These are phyloP conservation scores for Saimiri boliviensis DNA, from an alignment of 2,113 vertebrate genomes.

Conservation along the genomic window DNA sequence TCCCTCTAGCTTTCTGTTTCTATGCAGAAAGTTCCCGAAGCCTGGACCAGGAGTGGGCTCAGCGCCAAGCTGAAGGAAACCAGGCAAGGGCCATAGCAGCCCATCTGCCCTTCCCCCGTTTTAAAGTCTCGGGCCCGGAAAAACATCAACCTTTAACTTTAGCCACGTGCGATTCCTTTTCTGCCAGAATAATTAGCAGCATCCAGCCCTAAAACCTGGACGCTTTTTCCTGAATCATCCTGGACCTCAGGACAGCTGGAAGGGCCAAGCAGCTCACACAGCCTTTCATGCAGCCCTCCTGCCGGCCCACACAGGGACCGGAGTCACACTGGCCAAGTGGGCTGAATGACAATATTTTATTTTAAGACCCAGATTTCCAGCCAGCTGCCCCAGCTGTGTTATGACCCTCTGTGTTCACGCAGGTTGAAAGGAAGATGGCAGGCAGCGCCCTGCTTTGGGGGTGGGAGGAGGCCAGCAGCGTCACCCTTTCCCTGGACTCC, in stretches of 20 bases:
- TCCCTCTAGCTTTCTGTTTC: not conserved
- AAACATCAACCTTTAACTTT: not conserved
- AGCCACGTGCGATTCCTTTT: not conserved
- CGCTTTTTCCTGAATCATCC: conserved; percentile 24
- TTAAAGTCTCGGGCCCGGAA: not conserved
- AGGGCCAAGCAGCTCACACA: not conserved
- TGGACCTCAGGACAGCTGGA: not conserved
- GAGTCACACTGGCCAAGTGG: not conserved
- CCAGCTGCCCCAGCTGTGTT: not conserved
- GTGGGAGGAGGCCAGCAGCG: not conserved
- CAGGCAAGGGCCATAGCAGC: not conserved
- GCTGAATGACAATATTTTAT: not conserved
- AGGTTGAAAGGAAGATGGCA: not conserved
- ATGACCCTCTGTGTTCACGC: not conserved
- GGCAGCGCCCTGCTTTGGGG: conserved; percentile 19
- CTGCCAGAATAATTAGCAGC: not conserved
- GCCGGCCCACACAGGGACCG: not conserved
- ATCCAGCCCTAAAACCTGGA: not conserved
- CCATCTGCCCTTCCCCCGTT: not conserved
- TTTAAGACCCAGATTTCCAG: not conserved
- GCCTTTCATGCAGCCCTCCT: not conserved
- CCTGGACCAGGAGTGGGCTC: not conserved
- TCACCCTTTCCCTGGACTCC: conserved; percentile 37
- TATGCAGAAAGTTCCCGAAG: not conserved
- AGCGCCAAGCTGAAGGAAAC: not conserved